Evolutionary conservation across 2,797 vertebrate genomes (phyloP), one percentile per base, ranked within the genome.

Genomic region (Sylvilagus floridanus): DNA sequence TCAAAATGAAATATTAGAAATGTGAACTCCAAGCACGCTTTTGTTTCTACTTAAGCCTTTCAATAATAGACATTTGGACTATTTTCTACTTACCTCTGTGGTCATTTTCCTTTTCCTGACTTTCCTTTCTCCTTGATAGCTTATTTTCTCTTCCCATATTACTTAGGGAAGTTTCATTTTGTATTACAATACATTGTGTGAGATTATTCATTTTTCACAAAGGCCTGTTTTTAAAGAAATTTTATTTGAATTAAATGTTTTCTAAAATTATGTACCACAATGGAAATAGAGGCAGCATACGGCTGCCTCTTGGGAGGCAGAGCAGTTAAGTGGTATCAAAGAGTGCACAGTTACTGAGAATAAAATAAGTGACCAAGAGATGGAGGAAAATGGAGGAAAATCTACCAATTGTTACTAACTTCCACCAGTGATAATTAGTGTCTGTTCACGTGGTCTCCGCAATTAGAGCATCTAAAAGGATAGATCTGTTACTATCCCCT

Each of bases 31-130:
- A 84, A n/a, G 50, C 1, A 54, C 19, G 8, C 8, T 12, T 52
- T 94, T 84, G 47, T 65, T 63, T 60, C 35, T 83, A 73, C 62
- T 75, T 88, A 60, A n/a, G 47, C 1, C 28, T 66, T 89, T 71
- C 66, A 24, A 37, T 30, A 72, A 52, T 10, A 81, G 24, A 78
- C 17, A 78, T 24, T 88, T 69, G 28, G 7, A 22, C 10, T 52
- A n/a, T 85, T 89, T 82, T 19, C 60, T 89, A 89, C 68, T 73
- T 69, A 60, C 11, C 32, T 88, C 35, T 79, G 7, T 60, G 78
- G 22, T 72, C 88, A 60, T 65, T 88, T 90, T 85, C 9, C 12
- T 87, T 79, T 52, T 26, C 24, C 21, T 13, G 13, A 60, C 19
- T 37, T 32, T 60, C 28, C 32, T 79, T 91, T 85, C 37, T 54